Evolutionary conservation across 2,113 vertebrate species (phyloP).

Genomic region (Addax nasomaculatus): DNA sequence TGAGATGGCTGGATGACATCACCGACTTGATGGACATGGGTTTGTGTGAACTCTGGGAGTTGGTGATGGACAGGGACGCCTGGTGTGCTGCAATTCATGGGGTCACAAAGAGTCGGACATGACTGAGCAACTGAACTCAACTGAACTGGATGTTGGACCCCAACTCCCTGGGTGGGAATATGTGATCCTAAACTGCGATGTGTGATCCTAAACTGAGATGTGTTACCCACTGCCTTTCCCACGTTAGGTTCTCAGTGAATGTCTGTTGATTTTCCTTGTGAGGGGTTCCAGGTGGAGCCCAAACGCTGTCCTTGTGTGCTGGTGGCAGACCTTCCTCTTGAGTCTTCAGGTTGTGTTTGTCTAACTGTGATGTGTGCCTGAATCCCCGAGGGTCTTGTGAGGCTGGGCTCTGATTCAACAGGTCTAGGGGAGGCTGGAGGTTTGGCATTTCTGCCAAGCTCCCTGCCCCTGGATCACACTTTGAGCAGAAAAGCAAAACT

Average conservation of each 20-base stretch:
- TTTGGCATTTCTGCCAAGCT: background rate
- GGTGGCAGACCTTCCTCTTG: background rate
- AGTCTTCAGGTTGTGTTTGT: background rate
- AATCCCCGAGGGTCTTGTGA: background rate
- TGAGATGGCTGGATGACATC: too few species aligned
- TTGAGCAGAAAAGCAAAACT: background rate
- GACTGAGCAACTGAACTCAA: too few species aligned
- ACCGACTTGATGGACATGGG: too few species aligned
- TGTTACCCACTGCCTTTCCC: background rate
- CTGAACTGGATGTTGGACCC: background rate
- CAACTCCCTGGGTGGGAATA: background rate
- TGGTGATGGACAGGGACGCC: too few species aligned
- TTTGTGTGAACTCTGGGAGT: too few species aligned
- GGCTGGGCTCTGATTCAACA: background rate
- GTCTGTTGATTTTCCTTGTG: background rate
- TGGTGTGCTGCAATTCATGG: too few species aligned
- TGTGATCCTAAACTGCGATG: background rate
- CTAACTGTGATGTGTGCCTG: background rate
- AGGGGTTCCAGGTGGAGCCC: background rate
- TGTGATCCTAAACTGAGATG: background rate
- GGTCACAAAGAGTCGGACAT: too few species aligned
- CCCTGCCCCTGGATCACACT: background rate
- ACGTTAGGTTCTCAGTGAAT: background rate
- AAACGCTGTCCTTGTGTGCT: background rate
- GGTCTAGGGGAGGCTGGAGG: background rate